A percentile compares a stretch with the other conserved stretches of the same genome.
Evolutionary conservation across 1,140 invertebrate genomes (phyloP).

Genomic region (Ctenoplectra terminalis): DNA sequence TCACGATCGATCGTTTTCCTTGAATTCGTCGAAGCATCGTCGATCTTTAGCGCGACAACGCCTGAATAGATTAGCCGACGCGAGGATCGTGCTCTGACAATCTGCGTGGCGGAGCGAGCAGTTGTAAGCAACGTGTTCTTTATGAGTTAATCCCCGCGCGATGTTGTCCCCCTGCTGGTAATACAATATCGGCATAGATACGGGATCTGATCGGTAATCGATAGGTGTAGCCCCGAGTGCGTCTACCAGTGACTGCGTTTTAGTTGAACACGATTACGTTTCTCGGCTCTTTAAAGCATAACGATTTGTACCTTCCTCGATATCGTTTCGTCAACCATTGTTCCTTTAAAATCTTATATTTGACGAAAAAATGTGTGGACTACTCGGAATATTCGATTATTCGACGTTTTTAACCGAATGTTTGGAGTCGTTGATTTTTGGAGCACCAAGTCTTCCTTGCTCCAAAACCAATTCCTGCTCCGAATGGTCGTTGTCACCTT

Average conservation of each 20-base stretch:
- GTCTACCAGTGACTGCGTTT: slow-evolving; percentile 40
- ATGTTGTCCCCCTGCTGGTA: slow-evolving; percentile 18
- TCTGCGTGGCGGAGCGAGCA: neutral
- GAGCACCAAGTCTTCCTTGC: too few species aligned
- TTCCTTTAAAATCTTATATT: neutral
- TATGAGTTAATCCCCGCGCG: slow-evolving; percentile 39
- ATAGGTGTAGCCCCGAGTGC: slow-evolving; percentile 39
- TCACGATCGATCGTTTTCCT: neutral
- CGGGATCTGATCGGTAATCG: slow-evolving; percentile 63
- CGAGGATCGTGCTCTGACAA: too few species aligned
- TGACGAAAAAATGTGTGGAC: too few species aligned
- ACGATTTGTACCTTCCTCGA: neutral
- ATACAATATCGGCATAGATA: slow-evolving; percentile 60
- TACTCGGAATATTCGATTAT: too few species aligned
- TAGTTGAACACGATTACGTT: slow-evolving; percentile 44
- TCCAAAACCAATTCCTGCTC: too few species aligned
- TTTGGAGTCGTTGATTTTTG: too few species aligned
- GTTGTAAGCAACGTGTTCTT: slow-evolving; percentile 36
- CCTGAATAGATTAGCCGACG: slow-evolving; percentile 11
- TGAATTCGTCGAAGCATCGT: neutral
- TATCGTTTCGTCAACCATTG: neutral
- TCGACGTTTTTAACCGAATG: too few species aligned
- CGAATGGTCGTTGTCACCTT: too few species aligned
- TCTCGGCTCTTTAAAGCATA: slow-evolving; percentile 33
- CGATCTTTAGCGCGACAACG: neutral